phyloP scores from a whole-genome alignment of 2,113 vertebrate genomes.

The Lophochroa leadbeateri region DNA sequence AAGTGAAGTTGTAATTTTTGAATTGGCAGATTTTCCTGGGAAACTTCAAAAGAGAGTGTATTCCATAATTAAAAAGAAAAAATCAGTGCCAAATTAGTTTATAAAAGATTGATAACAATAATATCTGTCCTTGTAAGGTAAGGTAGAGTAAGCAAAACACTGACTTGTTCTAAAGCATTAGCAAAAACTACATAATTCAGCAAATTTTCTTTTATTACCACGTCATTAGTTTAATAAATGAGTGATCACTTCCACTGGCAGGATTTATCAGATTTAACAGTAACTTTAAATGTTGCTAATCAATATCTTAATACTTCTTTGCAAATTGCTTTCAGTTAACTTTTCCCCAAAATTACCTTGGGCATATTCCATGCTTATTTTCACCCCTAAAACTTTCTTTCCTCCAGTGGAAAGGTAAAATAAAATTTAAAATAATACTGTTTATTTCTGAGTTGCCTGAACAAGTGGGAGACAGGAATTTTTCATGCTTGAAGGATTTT shows the following conservation, averaged over 20 bases:
- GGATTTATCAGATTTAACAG: neutral
- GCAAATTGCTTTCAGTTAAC: neutral
- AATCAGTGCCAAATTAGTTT: neutral
- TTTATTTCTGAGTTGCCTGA: neutral
- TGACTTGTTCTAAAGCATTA: neutral
- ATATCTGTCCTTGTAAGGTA: neutral
- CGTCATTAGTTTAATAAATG: neutral
- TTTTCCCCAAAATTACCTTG: neutral
- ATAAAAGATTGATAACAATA: neutral
- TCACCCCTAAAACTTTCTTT: neutral
- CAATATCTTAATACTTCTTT: neutral
- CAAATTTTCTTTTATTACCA: neutral
- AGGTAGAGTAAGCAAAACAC: neutral
- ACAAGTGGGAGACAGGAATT: neutral
- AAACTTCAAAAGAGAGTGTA: neutral
- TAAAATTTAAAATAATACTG: neutral
- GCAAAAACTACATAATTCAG: neutral
- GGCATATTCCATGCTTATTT: neutral
- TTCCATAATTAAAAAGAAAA: neutral
- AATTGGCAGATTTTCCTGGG: neutral
- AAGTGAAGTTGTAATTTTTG: neutral
- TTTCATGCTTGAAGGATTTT: neutral
- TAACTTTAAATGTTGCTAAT: neutral
- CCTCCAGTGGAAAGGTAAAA: neutral
- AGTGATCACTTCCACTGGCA: neutral